These are phyloP conservation scores for Aphaenogaster ashmeadi DNA, from an alignment of 1,140 invertebrate species.

Conservation along the genomic window DNA sequence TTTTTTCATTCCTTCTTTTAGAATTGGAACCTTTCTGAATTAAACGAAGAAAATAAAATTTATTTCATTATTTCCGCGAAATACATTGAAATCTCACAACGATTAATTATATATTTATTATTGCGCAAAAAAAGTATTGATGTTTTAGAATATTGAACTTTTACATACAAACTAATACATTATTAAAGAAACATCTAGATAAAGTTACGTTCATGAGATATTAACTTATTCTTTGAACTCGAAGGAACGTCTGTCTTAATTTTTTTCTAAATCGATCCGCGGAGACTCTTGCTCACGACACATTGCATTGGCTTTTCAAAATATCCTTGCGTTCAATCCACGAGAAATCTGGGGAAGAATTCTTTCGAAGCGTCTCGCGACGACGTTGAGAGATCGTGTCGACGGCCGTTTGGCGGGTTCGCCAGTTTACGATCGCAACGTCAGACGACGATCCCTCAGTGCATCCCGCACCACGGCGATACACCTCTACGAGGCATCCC, in stretches of 20 bases:
- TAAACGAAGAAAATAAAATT: conserved; percentile 3
- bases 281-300: not conserved
- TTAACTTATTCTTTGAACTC: not conserved
- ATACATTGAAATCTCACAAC: not conserved
- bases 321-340: conserved; percentile 12
- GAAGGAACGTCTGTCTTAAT: not conserved
- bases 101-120: not conserved
- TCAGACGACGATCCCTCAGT: conserved; percentile 16
- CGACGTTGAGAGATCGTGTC: conserved; percentile 27
- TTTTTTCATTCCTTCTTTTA: not conserved
- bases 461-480: conserved; percentile 2
- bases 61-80: not conserved
- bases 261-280: not conserved
- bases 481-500: conserved; percentile 61
- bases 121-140: not conserved
- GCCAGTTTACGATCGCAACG: conserved; percentile 49
- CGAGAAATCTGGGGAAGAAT: conserved; percentile 30
- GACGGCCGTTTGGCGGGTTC: conserved; percentile 26
- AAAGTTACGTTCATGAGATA: not conserved
- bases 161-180: not conserved
- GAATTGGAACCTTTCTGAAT: not conserved
- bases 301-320: not conserved
- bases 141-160: not conserved
- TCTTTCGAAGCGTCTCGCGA: conserved; percentile 1
- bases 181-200: not conserved